Base-by-base conservation (phyloP, 2,888 invertebrate genomes). In the Linnaemya tessellans region DNA sequence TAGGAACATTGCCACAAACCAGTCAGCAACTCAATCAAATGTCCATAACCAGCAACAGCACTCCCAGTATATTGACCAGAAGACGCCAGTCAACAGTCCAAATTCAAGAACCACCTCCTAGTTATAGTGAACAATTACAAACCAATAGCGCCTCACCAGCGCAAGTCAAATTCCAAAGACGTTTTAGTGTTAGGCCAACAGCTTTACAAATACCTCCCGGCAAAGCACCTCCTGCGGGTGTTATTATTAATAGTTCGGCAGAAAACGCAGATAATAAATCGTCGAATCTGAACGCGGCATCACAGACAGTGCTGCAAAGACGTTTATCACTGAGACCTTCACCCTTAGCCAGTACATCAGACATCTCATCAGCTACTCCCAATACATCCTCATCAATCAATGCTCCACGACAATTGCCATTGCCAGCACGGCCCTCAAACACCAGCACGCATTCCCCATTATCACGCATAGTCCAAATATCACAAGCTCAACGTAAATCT, bases 401-500 rank as follows among this genome's bases (percentile, higher is more conserved):
- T 51, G 58, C 84, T 5, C 82, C 89, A 8, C 88, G 91, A 0
- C 79, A 91, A 54, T 58, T 90, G 43, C 90, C 90, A 3, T 67
- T 84, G 9, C 43, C 87, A 3, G n/a, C 84, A 13, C 86, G 91
- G 3, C 88, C 90, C 84, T 77, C 87, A 18, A 82, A 82, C n/a
- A 86, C 90, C 84, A 92, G 92, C 87, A 92, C 92, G 15, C 92
- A 92, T 80, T 92, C 92, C 0, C 92, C 92, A 38, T 87, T 92
- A 10, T 92, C 92, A 30, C 89, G 93, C 15, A 92, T 92, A 38
- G 92, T 91, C 68, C 92, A 92, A 84, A 92, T 92, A 75, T 88
- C 92, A n/a, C 91, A 92, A 88, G 92, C 92, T 18, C 91, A 92
- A 74, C 89, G 93, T 30, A 92, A 92, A 87, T 90, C 89, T 65